Conservation (phyloP, 2,113 vertebrate species). For the Oncorhynchus nerka region DNA sequence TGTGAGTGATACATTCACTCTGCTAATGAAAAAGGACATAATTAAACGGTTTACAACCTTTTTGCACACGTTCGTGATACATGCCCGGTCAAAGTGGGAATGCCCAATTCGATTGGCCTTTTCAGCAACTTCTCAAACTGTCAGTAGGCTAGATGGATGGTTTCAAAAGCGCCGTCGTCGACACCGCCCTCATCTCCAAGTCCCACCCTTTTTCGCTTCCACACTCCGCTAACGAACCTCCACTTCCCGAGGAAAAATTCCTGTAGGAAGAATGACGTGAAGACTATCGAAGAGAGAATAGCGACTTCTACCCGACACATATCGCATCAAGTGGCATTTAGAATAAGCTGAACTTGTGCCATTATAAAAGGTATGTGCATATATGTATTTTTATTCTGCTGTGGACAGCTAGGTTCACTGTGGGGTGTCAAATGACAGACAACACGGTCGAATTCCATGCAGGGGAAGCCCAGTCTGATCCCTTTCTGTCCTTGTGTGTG, state of each 20-base stretch:
- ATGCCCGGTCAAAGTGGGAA: background rate
- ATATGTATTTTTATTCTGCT: background rate
- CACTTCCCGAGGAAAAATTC: slow-evolving; percentile 34
- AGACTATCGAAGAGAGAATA: slow-evolving; percentile 8
- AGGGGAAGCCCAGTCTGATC: background rate
- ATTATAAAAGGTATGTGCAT: slow-evolving; percentile 40
- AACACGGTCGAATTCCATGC: slow-evolving; percentile 20
- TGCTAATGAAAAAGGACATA: background rate
- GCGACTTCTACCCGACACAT: background rate
- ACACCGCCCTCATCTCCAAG: background rate
- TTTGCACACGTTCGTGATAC: background rate
- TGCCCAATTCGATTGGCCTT: background rate
- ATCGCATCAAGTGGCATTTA: background rate
- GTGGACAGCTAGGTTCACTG: slow-evolving; percentile 30
- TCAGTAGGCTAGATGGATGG: background rate
- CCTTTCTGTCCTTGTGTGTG: background rate
- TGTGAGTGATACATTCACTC: background rate
- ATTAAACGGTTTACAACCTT: background rate
- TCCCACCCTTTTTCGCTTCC: slow-evolving; percentile 32
- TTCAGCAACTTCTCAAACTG: background rate
- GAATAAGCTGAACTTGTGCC: background rate
- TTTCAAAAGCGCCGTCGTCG: background rate
- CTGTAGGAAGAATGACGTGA: slow-evolving; percentile 3
- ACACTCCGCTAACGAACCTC: slow-evolving; percentile 33
- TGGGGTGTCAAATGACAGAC: slow-evolving; percentile 53